Conservation (phyloP, 2,888 invertebrate species). For the Julus scandinavius region DNA sequence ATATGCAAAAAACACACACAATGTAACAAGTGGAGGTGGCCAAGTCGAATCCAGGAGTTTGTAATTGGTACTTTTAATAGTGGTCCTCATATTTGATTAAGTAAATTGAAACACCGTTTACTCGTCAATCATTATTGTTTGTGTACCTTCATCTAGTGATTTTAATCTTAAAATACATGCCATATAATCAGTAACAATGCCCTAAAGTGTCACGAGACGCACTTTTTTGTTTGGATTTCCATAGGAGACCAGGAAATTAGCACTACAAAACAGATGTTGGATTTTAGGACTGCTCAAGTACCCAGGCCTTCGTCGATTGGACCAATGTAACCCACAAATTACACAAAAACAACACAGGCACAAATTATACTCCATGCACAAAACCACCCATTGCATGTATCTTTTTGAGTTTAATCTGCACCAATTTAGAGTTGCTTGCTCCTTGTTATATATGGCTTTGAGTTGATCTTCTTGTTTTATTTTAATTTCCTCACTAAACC, state of each 20-base stretch:
- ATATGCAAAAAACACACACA: neutral
- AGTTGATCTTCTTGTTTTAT: neutral
- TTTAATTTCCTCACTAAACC: neutral
- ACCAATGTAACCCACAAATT: conserved; percentile 25
- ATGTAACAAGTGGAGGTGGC: neutral
- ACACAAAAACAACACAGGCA: neutral
- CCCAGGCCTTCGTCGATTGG: conserved; percentile 31
- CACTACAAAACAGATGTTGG: conserved; percentile 52
- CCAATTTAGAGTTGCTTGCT: neutral
- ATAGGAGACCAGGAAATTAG: conserved; percentile 51
- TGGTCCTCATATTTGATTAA: conserved; percentile 48
- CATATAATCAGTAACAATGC: conserved; percentile 51
- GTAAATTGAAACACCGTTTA: conserved; percentile 50
- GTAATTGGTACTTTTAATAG: conserved; percentile 49
- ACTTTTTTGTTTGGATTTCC: conserved; percentile 54
- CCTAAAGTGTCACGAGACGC: conserved; percentile 50
- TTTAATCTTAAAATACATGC: conserved; percentile 52
- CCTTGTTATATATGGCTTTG: neutral
- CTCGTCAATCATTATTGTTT: conserved; percentile 50
- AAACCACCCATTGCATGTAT: neutral
- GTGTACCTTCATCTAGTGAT: conserved; percentile 15
- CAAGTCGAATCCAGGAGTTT: conserved; percentile 1
- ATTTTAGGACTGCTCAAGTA: conserved; percentile 45
- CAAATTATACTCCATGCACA: neutral
- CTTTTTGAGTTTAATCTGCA: neutral